Evolutionary conservation across 2,113 vertebrate species (phyloP).

Genomic region (Hassar affinis): DNA sequence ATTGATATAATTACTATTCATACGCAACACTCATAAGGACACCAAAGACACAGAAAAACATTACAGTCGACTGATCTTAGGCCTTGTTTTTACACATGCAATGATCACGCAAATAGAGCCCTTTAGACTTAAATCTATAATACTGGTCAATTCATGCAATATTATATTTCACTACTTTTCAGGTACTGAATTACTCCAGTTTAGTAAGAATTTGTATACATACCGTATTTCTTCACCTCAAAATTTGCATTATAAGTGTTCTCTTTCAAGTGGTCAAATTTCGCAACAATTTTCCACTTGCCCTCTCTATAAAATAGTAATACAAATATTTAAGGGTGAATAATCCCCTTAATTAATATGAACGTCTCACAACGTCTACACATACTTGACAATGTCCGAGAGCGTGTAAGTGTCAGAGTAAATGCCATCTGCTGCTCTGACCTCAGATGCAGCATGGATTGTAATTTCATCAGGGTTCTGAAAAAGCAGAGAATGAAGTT

Average conservation of each 20-base stretch:
- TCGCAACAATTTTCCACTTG: slow-evolving; percentile 66
- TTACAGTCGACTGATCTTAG: no score
- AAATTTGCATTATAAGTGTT: slow-evolving; percentile 68
- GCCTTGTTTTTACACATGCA: no score
- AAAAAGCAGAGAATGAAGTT: neutral
- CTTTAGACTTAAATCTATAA: neutral
- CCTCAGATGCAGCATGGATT: neutral
- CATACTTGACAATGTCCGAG: neutral
- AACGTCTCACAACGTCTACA: neutral
- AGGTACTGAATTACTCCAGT: neutral
- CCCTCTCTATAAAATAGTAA: slow-evolving; percentile 64
- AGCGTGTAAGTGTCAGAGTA: neutral
- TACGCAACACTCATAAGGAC: no score
- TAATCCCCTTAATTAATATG: neutral
- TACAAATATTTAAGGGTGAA: neutral
- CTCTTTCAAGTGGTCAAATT: slow-evolving; percentile 67
- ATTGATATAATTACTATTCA: no score
- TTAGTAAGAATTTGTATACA: slow-evolving; percentile 15
- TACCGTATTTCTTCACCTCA: slow-evolving; percentile 75
- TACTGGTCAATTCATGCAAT: neutral
- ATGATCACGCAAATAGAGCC: no score
- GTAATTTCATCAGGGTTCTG: neutral
- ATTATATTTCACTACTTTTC: neutral
- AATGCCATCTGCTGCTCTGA: neutral
- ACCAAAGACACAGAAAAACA: no score